Evolutionary conservation across 92 coral and sea anemone genomes (phyloP).

Genomic region (Parazoanthus swiftii): DNA sequence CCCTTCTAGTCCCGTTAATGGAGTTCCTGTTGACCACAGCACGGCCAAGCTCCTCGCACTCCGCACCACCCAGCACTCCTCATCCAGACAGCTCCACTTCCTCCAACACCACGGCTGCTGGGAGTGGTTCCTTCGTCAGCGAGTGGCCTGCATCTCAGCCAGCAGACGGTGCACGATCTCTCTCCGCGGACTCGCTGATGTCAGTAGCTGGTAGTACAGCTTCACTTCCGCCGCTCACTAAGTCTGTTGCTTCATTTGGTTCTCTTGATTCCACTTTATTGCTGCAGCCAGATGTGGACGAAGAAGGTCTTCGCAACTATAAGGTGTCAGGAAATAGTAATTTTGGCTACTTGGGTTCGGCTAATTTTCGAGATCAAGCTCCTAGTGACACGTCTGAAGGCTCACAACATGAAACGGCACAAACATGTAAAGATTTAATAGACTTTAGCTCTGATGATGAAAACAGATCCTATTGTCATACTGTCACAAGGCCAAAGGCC

Average conservation of each 20-base stretch:
- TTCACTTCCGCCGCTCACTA: constrained; percentile 33
- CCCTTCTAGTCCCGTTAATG: constrained; percentile 61
- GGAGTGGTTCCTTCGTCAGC: background rate
- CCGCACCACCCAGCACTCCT: constrained; percentile 88
- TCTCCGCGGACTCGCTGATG: constrained; percentile 30
- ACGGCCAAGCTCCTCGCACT: constrained; percentile 82
- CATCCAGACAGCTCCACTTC: constrained; percentile 48
- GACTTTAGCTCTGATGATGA: constrained; percentile 42
- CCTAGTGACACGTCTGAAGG: background rate
- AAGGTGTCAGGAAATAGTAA: constrained; percentile 1
- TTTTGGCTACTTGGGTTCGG: constrained; percentile 23
- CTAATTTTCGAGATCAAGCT: constrained; percentile 18
- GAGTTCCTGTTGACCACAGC: constrained; percentile 48
- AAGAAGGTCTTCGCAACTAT: background rate
- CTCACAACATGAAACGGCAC: background rate
- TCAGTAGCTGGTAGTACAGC: background rate
- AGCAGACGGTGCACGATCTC: constrained; percentile 19
- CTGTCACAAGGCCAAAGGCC: background rate
- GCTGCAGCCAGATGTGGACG: constrained; percentile 35
- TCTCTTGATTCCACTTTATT: constrained; percentile 64
- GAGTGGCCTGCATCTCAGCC: background rate
- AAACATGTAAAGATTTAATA: constrained; percentile 9
- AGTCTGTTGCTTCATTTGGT: constrained; percentile 61
- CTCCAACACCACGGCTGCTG: constrained; percentile 24
- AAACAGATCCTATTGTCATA: background rate